Conservation (phyloP, 2,113 vertebrate genomes). For the Setophaga coronata region DNA sequence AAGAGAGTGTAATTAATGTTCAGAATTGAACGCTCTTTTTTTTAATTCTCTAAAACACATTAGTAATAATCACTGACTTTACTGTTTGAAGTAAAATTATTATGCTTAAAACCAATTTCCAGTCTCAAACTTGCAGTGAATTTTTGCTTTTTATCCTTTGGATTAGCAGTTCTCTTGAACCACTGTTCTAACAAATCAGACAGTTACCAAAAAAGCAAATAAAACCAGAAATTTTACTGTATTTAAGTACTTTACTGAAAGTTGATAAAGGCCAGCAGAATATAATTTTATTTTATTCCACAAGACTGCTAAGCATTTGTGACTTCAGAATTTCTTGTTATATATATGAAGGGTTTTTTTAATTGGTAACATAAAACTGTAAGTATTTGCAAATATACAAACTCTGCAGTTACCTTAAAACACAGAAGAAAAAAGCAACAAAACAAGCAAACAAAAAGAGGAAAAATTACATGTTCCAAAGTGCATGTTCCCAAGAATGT, state of each 20-base stretch:
- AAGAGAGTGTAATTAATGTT: not conserved
- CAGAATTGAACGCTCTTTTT: not conserved
- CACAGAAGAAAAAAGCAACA: not conserved
- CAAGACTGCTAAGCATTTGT: not conserved
- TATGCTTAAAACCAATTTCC: not conserved
- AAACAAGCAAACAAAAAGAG: not conserved
- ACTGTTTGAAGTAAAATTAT: not conserved
- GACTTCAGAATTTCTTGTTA: not conserved
- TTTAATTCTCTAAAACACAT: not conserved
- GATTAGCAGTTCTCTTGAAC: not conserved
- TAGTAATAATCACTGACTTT: not conserved
- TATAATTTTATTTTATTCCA: not conserved
- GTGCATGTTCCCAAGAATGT: fast-evolving
- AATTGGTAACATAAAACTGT: not conserved
- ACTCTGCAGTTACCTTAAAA: not conserved
- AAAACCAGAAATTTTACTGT: not conserved
- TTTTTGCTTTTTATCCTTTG: not conserved
- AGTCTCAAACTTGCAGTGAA: not conserved
- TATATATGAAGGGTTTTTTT: not conserved
- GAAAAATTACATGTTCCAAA: not conserved
- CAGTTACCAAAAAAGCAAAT: not conserved
- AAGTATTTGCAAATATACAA: not conserved
- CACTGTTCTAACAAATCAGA: not conserved
- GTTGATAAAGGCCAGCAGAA: not conserved
- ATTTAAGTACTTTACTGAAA: not conserved